These are phyloP conservation scores for Philopedon plagiatum DNA, from an alignment of 2,888 invertebrate genomes.

Conservation along the genomic window DNA sequence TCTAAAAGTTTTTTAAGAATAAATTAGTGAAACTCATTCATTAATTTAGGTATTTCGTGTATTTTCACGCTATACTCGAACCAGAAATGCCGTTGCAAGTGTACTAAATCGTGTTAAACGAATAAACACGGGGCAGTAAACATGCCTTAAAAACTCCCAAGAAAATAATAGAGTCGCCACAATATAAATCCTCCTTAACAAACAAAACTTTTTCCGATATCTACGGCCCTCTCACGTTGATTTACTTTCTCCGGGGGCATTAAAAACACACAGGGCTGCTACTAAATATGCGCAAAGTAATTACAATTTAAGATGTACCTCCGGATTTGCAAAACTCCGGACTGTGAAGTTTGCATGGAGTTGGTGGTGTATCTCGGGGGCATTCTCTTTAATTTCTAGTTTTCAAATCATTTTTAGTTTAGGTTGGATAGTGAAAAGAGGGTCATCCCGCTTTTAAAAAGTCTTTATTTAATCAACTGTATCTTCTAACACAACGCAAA, in stretches of 20 bases:
- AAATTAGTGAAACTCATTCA: too few relatives aligned
- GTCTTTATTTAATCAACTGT: too few relatives aligned
- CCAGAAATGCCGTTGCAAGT: too few relatives aligned
- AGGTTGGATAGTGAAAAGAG: not conserved
- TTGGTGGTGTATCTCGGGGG: conserved; percentile 46
- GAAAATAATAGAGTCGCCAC: conserved; percentile 44
- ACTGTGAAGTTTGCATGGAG: conserved; percentile 61
- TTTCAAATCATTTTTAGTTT: not conserved
- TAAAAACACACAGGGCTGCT: conserved; percentile 60
- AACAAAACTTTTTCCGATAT: conserved; percentile 49
- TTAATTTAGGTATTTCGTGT: too few relatives aligned
- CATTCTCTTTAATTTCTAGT: conserved; percentile 1
- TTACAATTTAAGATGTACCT: conserved; percentile 62
- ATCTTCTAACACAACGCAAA: too few relatives aligned
- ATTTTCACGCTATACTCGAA: too few relatives aligned
- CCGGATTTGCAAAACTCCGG: conserved; percentile 59
- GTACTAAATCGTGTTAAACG: not conserved
- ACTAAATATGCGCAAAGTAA: conserved; percentile 65
- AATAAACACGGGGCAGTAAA: conserved; percentile 9
- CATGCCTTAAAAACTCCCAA: conserved; percentile 29
- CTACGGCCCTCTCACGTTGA: conserved; percentile 39
- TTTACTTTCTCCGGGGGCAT: conserved; percentile 34
- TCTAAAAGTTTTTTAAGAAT: too few relatives aligned
- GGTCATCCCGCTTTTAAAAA: too few relatives aligned
- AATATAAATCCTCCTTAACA: conserved; percentile 46